These are phyloP conservation scores for Nothobranchius kuhntae DNA, from an alignment of 2,113 vertebrate species.

Conservation along the genomic window DNA sequence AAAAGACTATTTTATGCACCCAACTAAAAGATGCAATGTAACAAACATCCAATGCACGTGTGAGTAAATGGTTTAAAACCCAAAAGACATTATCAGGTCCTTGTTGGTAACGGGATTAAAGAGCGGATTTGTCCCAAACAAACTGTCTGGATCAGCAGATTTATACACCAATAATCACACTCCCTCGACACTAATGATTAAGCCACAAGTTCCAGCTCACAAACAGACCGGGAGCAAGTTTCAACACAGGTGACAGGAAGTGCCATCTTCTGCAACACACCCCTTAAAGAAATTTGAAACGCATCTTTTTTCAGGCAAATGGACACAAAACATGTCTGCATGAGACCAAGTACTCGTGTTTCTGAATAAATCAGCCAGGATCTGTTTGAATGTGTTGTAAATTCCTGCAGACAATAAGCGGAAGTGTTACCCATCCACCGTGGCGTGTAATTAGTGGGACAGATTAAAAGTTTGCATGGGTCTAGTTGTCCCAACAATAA, in stretches of 20 bases:
- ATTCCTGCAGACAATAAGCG: constrained; percentile 60
- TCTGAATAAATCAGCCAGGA: not conserved
- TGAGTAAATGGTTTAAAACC: not conserved
- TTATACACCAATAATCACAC: constrained; percentile 40
- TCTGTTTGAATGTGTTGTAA: constrained; percentile 24
- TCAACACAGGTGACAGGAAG: not conserved
- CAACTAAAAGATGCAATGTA: not conserved
- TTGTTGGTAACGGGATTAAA: constrained; percentile 8
- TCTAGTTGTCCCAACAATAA: constrained; percentile 50
- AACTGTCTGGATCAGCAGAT: constrained; percentile 32
- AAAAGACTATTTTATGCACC: not conserved
- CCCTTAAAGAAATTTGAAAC: not conserved
- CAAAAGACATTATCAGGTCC: not conserved
- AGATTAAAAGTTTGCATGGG: constrained; percentile 47
- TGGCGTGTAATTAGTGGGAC: constrained; percentile 61
- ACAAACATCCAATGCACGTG: not conserved
- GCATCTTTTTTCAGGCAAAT: not conserved
- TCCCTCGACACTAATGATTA: constrained; percentile 7
- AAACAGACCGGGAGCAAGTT: not conserved
- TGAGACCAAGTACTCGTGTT: not conserved
- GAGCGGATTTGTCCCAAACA: constrained; percentile 22
- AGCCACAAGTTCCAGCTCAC: not conserved
- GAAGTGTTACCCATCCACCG: constrained; percentile 57
- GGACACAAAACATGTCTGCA: not conserved
- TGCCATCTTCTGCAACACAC: not conserved